A percentile compares a stretch with the other conserved stretches of the same genome.
Evolutionary conservation across 2,888 invertebrate species (phyloP).

Genomic region (Osmoderma eremita): DNA sequence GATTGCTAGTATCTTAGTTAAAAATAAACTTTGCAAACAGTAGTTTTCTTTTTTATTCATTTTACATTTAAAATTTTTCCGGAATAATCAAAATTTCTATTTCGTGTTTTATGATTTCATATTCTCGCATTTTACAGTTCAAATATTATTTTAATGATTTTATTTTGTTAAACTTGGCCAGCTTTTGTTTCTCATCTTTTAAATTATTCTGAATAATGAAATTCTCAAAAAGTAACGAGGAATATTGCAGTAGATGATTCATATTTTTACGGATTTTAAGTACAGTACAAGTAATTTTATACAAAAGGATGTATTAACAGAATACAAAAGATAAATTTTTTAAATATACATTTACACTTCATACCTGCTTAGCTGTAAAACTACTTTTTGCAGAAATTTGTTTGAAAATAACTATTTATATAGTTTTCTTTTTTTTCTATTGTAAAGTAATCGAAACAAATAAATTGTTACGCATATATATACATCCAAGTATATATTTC

Average conservation of each 20-base stretch:
- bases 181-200: background rate
- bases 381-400: slow-evolving; percentile 28
- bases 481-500: slow-evolving; percentile 12
- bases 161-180: background rate
- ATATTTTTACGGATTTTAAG: too few species aligned
- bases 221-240: too few species aligned
- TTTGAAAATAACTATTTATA: slow-evolving; percentile 13
- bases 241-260: too few species aligned
- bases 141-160: background rate
- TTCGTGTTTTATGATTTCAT: too few species aligned
- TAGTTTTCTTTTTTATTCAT: slow-evolving; percentile 12
- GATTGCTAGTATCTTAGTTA: slow-evolving; percentile 14
- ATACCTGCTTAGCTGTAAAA: too few species aligned
- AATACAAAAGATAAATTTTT: too few species aligned
- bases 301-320: too few species aligned
- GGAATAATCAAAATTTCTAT: too few species aligned
- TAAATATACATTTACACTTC: too few species aligned
- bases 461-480: slow-evolving; percentile 25
- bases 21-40: slow-evolving; percentile 26
- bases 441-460: slow-evolving; percentile 21
- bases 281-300: too few species aligned
- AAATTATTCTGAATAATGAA: background rate
- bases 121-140: background rate
- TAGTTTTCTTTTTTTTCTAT: slow-evolving; percentile 34
- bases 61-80: too few species aligned